Conservation (phyloP, 2,888 invertebrate species). For the Melanotus villosus region DNA sequence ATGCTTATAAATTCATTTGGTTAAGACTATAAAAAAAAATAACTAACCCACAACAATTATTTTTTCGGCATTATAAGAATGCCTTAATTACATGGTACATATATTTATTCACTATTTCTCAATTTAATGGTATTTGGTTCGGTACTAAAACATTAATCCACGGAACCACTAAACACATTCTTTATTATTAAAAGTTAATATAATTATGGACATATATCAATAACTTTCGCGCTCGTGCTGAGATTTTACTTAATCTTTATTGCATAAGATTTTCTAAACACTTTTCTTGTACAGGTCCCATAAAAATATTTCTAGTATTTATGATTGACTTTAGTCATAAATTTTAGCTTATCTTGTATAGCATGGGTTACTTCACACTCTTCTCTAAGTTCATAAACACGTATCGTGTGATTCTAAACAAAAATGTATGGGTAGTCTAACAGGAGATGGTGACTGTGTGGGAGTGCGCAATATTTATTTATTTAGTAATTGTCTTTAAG, state of each 20-base stretch:
- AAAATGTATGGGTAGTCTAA: not conserved
- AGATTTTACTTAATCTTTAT: conserved; percentile 6
- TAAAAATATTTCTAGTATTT: conserved; percentile 13
- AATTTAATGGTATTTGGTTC: too few species aligned
- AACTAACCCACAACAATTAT: too few species aligned
- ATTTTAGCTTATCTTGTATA: conserved; percentile 23
- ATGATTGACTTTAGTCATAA: conserved; percentile 28
- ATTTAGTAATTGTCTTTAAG: too few species aligned
- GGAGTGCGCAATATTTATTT: not conserved
- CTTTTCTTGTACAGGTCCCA: not conserved
- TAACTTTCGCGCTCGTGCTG: not conserved
- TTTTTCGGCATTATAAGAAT: too few species aligned
- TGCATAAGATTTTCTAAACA: conserved; percentile 3
- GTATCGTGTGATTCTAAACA: not conserved
- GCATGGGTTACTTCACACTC: conserved; percentile 6
- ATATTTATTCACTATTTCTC: too few species aligned
- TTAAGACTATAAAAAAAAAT: too few species aligned
- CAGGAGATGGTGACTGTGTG: not conserved
- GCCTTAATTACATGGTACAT: too few species aligned
- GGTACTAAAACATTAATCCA: too few species aligned
- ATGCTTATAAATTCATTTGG: too few species aligned
- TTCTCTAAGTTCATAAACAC: conserved; percentile 11
- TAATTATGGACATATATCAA: too few species aligned
- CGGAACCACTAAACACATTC: too few species aligned
- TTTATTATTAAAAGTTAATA: too few species aligned